Conservation (phyloP, 1,140 invertebrate species). For the Pollicipes pollicipes region DNA sequence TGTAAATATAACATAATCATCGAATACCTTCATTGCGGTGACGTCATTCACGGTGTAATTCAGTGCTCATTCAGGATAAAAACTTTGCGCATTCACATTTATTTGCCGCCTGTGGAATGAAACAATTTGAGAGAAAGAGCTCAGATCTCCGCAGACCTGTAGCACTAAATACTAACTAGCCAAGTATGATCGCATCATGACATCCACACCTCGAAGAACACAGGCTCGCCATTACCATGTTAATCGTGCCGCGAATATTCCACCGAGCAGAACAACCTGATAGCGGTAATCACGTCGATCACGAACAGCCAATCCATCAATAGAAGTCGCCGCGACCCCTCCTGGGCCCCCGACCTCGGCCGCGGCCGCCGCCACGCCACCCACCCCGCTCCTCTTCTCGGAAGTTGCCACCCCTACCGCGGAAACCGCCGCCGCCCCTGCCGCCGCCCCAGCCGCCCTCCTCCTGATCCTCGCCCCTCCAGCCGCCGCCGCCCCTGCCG, state of each 20-base stretch:
- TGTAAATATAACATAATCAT: too few species aligned
- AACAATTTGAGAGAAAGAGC: neutral
- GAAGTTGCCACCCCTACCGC: neutral
- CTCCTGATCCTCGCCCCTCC: too few species aligned
- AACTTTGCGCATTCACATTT: conserved; percentile 59
- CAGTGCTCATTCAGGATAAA: too few species aligned
- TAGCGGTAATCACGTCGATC: too few species aligned
- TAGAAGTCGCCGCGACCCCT: neutral
- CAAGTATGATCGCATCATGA: neutral
- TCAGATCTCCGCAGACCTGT: neutral
- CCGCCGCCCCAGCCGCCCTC: too few species aligned
- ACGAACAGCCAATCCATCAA: too few species aligned
- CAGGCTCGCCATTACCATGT: neutral
- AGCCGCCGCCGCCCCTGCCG: too few species aligned
- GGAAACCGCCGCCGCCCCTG: neutral
- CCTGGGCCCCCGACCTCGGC: too few species aligned
- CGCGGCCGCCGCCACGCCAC: neutral
- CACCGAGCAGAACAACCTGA: too few species aligned
- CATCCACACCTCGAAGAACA: neutral
- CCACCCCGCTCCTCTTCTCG: neutral
- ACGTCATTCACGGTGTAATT: too few species aligned
- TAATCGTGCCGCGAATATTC: too few species aligned
- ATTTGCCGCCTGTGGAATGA: conserved; percentile 27
- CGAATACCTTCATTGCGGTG: too few species aligned
- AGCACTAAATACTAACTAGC: neutral